Percentiles rank a stretch among this genome's conserved stretches.
Conservation (phyloP, 2,113 vertebrate species). For the Scalopus aquaticus region DNA sequence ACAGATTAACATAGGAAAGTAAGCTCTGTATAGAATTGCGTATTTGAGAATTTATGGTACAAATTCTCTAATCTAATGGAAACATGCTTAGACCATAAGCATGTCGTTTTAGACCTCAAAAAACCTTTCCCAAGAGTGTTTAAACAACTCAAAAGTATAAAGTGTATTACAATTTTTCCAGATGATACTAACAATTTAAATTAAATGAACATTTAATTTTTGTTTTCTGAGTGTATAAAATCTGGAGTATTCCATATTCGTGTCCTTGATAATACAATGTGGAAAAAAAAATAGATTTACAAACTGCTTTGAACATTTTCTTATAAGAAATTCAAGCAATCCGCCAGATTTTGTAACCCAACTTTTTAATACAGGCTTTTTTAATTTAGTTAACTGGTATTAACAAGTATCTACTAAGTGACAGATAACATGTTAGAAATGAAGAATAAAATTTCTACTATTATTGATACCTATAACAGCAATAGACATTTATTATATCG, state of each 20-base stretch:
- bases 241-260: background rate
- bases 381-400: background rate
- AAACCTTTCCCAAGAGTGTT: background rate
- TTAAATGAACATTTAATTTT: background rate
- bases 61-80: background rate
- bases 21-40: conserved; percentile 41
- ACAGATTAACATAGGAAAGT: conserved; percentile 58
- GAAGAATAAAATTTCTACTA: background rate
- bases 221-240: conserved; percentile 26
- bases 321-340: background rate
- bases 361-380: background rate
- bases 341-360: background rate
- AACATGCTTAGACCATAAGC: background rate
- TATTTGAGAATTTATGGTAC: conserved; percentile 41
- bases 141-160: conserved; percentile 10
- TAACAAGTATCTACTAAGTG: background rate
- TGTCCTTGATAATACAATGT: background rate
- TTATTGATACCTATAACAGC: background rate
- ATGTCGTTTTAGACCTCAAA: background rate
- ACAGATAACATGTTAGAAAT: background rate
- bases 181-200: background rate
- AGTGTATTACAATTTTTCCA: background rate
- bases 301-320: conserved; percentile 17
- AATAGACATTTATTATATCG: background rate
- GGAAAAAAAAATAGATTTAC: background rate